Percentiles rank a stretch among this genome's conserved stretches.
Conservation (phyloP, 2,888 invertebrate species). For the Megaustenia siamemsis region DNA sequence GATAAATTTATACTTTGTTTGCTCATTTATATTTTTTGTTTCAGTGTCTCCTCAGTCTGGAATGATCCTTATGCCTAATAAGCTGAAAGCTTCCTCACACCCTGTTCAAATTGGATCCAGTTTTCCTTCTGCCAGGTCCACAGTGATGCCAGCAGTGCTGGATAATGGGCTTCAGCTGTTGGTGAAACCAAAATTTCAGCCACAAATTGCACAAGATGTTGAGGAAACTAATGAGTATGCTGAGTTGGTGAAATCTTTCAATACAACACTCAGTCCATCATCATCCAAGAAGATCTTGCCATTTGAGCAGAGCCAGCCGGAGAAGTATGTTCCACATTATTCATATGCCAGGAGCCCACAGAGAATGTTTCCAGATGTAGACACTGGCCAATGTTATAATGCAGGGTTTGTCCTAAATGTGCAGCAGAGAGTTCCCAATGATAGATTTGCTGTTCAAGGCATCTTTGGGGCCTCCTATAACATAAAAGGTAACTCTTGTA, state of each 20-base stretch:
- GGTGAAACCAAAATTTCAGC: background rate
- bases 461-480: background rate
- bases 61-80: background rate
- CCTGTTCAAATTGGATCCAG: background rate
- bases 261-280: background rate
- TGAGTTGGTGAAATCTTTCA: slow-evolving; percentile 11
- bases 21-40: background rate
- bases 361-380: background rate
- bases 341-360: background rate
- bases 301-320: background rate
- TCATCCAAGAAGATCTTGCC: background rate
- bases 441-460: background rate
- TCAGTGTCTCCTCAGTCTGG: background rate
- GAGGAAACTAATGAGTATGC: background rate
- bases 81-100: background rate
- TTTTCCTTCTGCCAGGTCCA: background rate
- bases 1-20: background rate
- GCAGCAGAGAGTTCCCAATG: background rate
- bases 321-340: background rate
- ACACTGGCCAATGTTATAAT: background rate
- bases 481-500: too few relatives aligned
- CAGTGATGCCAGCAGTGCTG: background rate
- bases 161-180: background rate
- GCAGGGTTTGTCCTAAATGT: background rate
- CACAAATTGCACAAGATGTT: background rate